Evolutionary conservation across 2,888 invertebrate species (phyloP).

Genomic region (Junonia oenone): DNA sequence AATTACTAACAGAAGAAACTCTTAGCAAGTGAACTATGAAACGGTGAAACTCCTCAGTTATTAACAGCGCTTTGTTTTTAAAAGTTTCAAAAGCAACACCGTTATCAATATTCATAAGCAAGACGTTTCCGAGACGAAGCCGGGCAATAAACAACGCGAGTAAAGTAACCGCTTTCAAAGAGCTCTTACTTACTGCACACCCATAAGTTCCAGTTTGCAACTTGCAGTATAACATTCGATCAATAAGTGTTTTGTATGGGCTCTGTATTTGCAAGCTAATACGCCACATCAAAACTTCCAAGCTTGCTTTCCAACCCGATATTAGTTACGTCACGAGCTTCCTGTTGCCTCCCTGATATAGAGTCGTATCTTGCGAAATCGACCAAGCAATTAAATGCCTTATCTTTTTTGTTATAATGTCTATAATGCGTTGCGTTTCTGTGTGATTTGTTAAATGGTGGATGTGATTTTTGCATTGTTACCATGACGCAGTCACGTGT

Average conservation of each 20-base stretch:
- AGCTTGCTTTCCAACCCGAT: constrained; percentile 56
- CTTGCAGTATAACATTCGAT: constrained; percentile 73
- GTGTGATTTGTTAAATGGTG: constrained; percentile 27
- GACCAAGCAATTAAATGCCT: neutral
- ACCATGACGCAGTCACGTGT: constrained; percentile 51
- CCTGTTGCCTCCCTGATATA: neutral
- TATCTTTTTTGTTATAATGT: constrained; percentile 2
- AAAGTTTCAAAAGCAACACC: constrained; percentile 58
- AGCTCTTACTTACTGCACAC: constrained; percentile 60
- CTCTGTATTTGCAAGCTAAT: constrained; percentile 77
- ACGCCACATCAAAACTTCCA: constrained; percentile 68
- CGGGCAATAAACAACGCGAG: constrained; percentile 70
- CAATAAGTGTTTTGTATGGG: constrained; percentile 76
- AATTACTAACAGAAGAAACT: constrained; percentile 25
- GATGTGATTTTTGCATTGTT: constrained; percentile 37
- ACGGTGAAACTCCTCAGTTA: constrained; percentile 45
- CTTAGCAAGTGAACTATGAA: constrained; percentile 29
- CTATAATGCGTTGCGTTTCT: neutral
- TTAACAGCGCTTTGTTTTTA: constrained; percentile 58
- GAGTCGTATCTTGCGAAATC: neutral
- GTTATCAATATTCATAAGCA: constrained; percentile 76
- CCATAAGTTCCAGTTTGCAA: constrained; percentile 78
- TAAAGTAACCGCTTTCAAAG: constrained; percentile 61
- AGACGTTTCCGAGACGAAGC: constrained; percentile 61
- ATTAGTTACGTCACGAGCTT: constrained; percentile 55